Evolutionary conservation across 2,113 vertebrate genomes (phyloP).

Genomic region (Thunnus thynnus): DNA sequence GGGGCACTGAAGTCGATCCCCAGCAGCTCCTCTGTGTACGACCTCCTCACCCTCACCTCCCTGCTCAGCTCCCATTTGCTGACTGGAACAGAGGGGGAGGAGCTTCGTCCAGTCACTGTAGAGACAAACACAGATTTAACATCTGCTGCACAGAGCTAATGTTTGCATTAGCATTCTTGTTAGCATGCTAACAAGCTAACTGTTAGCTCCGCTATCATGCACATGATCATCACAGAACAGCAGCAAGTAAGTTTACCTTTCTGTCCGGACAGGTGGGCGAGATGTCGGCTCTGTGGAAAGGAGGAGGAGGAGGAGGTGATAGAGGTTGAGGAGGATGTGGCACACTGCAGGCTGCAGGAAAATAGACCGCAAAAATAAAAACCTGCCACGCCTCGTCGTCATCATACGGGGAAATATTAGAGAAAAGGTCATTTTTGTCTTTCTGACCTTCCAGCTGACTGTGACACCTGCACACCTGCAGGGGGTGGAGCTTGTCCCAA

Average conservation of each 20-base stretch:
- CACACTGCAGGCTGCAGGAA: constrained; percentile 5
- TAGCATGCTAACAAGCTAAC: background rate
- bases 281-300: constrained; percentile 8
- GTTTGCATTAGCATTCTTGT: background rate
- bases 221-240: background rate
- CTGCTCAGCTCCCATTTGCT: constrained; percentile 41
- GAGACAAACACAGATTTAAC: background rate
- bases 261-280: background rate
- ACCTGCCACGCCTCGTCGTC: no score
- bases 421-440: no score
- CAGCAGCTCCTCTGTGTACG: constrained; percentile 81
- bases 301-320: background rate
- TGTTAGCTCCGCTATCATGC: background rate
- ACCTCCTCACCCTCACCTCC: constrained; percentile 45
- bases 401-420: no score
- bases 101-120: background rate
- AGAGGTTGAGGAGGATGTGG: background rate
- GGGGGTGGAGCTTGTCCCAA: constrained; percentile 19
- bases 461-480: constrained; percentile 1
- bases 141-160: no score
- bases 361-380: background rate
- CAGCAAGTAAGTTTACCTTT: constrained; percentile 30
- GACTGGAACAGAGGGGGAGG: constrained; percentile 45
- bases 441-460: constrained; percentile 28
- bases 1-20: constrained; percentile 78